Evolutionary conservation across 1,140 invertebrate species (phyloP).

Genomic region (Hyles euphorbiae): DNA sequence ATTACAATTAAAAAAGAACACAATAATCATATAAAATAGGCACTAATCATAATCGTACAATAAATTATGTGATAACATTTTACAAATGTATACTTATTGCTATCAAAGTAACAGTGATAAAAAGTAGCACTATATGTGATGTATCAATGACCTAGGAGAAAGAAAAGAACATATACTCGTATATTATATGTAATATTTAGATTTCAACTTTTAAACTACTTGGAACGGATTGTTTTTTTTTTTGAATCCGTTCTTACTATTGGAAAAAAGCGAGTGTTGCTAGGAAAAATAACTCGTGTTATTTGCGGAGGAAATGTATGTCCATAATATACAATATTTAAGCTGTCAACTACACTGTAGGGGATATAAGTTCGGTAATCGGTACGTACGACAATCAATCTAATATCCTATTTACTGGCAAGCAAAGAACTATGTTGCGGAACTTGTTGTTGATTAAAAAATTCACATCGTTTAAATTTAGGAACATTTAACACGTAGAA

Average conservation of each 20-base stretch:
- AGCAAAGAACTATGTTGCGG: conserved; percentile 50
- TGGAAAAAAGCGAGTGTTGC: too few species aligned
- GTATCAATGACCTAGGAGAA: conserved; percentile 35
- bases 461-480: conserved; percentile 69
- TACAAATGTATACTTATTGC: conserved; percentile 60
- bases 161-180: conserved; percentile 5
- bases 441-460: conserved; percentile 39
- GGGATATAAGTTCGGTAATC: too few species aligned
- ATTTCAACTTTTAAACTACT: too few species aligned
- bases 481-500: conserved; percentile 74
- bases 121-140: conserved; percentile 21
- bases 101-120: conserved; percentile 28
- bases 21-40: conserved; percentile 64
- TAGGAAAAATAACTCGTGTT: too few species aligned
- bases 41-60: conserved; percentile 62
- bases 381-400: conserved; percentile 1
- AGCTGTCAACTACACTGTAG: too few species aligned
- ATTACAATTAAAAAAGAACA: conserved; percentile 35
- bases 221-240: too few species aligned
- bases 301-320: too few species aligned
- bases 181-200: too few species aligned
- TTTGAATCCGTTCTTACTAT: too few species aligned
- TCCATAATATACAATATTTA: too few species aligned
- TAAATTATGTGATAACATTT: conserved; percentile 70
- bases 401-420: conserved; percentile 45